Percentiles rank a stretch among this genome's conserved stretches.
Evolutionary conservation across 2,797 vertebrate genomes (phyloP).

Genomic region (Halcyon smyrnensis): DNA sequence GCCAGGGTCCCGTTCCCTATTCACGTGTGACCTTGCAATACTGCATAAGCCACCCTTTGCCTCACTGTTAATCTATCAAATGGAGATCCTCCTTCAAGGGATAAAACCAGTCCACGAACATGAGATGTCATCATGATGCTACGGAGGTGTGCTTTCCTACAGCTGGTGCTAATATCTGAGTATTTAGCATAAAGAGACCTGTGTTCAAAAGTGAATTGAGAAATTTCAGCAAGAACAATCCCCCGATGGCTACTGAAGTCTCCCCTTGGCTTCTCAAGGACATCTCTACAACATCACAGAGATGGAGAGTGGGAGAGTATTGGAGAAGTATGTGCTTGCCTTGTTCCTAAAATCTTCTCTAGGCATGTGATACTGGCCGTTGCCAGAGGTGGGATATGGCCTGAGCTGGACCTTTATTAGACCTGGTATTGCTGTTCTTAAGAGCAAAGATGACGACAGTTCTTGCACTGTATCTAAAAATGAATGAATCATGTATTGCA

Average conservation of each 20-base stretch:
- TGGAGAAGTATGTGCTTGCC: background rate
- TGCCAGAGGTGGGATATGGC: background rate
- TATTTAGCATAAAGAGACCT: background rate
- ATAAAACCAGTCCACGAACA: background rate
- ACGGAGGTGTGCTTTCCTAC: background rate
- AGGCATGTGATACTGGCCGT: background rate
- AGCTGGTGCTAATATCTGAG: background rate
- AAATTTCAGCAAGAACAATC: background rate
- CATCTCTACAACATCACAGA: background rate
- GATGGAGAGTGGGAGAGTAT: background rate
- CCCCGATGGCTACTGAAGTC: background rate
- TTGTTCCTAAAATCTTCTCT: background rate
- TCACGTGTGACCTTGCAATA: background rate
- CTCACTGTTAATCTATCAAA: background rate
- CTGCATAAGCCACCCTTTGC: background rate
- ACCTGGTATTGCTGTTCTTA: constrained; percentile 16
- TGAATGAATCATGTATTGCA: background rate
- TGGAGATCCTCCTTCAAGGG: background rate
- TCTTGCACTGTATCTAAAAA: constrained; percentile 17
- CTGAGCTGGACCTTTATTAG: background rate
- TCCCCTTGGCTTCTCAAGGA: background rate
- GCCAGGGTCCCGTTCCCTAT: background rate
- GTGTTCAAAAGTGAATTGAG: background rate
- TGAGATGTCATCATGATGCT: background rate
- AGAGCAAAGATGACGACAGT: background rate